A percentile compares a stretch with the other conserved stretches of the same genome.
Conservation (phyloP, 2,113 vertebrate species). For the Crotalus horridus region DNA sequence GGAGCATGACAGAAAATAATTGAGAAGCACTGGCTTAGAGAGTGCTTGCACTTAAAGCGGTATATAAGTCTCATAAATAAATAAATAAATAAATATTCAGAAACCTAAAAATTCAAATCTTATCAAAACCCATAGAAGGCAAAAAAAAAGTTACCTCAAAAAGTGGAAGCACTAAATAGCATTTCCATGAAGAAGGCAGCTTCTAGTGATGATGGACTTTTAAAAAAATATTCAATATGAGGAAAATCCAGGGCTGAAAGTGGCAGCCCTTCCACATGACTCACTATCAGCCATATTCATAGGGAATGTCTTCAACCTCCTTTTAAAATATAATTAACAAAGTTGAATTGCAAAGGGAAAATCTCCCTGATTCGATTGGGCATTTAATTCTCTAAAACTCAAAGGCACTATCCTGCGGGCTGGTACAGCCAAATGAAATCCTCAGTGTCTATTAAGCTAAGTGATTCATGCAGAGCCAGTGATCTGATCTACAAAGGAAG, state of each 20-base stretch:
- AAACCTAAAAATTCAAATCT: neutral
- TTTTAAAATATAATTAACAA: slow-evolving; percentile 28
- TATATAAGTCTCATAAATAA: no score
- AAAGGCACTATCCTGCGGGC: slow-evolving; percentile 22
- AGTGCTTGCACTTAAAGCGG: no score
- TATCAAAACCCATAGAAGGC: neutral
- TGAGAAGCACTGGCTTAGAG: no score
- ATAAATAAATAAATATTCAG: neutral
- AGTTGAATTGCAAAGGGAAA: slow-evolving; percentile 20
- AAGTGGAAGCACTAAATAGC: neutral
- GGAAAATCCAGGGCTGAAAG: neutral
- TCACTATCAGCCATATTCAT: slow-evolving; percentile 14
- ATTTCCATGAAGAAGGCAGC: neutral
- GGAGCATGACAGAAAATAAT: no score
- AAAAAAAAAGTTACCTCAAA: neutral
- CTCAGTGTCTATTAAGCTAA: slow-evolving; percentile 45
- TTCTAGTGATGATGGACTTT: neutral
- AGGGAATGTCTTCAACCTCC: neutral
- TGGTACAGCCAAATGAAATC: slow-evolving; percentile 31
- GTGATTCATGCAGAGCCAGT: slow-evolving; percentile 43
- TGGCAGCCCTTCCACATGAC: neutral
- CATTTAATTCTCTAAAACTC: slow-evolving; percentile 48
- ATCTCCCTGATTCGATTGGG: slow-evolving; percentile 27
- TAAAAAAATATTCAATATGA: neutral
- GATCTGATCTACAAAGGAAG: slow-evolving; percentile 50